Evolutionary conservation across 2,113 vertebrate genomes (phyloP).

Genomic region (Henicopernis longicauda): DNA sequence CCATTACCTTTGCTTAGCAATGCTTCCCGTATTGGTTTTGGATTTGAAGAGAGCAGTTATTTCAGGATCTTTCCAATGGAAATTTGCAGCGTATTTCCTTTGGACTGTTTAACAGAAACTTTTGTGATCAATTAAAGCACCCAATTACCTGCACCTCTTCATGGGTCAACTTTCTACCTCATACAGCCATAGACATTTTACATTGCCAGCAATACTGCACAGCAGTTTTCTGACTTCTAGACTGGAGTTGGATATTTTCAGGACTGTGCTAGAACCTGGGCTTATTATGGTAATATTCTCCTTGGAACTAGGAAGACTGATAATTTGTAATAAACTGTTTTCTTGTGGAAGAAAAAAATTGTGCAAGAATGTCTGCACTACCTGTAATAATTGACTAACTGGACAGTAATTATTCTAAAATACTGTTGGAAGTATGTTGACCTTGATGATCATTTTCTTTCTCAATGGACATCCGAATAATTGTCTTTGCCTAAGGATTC

Average conservation of each 20-base stretch:
- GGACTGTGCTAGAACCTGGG: background rate
- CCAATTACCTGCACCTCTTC: background rate
- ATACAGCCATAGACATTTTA: accelerated
- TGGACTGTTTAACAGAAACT: background rate
- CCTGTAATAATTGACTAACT: background rate
- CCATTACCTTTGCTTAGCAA: background rate
- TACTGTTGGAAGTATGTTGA: background rate
- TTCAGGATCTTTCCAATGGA: background rate
- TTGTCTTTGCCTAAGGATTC: conserved; percentile 14
- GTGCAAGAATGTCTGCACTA: background rate
- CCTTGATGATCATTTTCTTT: background rate
- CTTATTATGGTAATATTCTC: background rate
- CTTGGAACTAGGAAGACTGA: background rate
- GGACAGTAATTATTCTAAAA: background rate
- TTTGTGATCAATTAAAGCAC: background rate
- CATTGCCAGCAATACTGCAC: accelerated
- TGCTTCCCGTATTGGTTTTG: background rate
- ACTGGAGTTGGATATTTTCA: background rate
- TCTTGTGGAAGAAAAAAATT: background rate
- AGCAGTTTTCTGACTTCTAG: background rate
- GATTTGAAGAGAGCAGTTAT: background rate
- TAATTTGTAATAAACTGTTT: background rate
- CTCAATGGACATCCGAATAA: background rate
- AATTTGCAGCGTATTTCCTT: background rate
- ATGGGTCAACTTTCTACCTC: background rate